Evolutionary conservation across 2,888 invertebrate species (phyloP).

Genomic region (Nasonia oneida): DNA sequence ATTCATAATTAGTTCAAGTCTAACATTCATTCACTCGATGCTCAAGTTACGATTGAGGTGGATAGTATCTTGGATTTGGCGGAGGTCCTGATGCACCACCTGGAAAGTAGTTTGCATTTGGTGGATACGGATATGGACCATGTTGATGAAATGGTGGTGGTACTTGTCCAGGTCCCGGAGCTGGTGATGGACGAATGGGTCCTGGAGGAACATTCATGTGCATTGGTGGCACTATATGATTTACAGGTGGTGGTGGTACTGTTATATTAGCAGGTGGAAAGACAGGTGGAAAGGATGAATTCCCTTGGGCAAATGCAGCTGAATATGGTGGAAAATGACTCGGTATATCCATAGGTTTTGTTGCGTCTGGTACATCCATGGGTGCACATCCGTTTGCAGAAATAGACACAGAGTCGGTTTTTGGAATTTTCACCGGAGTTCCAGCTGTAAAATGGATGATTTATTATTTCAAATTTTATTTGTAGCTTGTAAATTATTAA

Average conservation of each 20-base stretch:
- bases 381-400: conserved; percentile 75
- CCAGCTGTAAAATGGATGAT: conserved; percentile 62
- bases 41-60: conserved; percentile 71
- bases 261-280: conserved; percentile 76
- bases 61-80: conserved; percentile 73
- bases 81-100: conserved; percentile 72
- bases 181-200: conserved; percentile 66
- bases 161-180: conserved; percentile 66
- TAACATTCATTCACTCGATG: background rate
- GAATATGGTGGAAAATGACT: conserved; percentile 74
- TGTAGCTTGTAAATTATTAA: too few species aligned
- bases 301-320: conserved; percentile 70
- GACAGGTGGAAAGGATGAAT: conserved; percentile 73
- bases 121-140: conserved; percentile 73
- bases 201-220: conserved; percentile 54
- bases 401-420: conserved; percentile 69
- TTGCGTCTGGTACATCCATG: conserved; percentile 70
- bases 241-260: conserved; percentile 76
- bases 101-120: conserved; percentile 74
- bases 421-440: conserved; percentile 73
- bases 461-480: conserved; percentile 6
- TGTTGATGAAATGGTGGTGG: conserved; percentile 67
- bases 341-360: conserved; percentile 72
- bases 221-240: conserved; percentile 72
- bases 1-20: conserved; percentile 28